Base-by-base conservation (phyloP, 2,888 invertebrate species). In the Tuta absoluta region DNA sequence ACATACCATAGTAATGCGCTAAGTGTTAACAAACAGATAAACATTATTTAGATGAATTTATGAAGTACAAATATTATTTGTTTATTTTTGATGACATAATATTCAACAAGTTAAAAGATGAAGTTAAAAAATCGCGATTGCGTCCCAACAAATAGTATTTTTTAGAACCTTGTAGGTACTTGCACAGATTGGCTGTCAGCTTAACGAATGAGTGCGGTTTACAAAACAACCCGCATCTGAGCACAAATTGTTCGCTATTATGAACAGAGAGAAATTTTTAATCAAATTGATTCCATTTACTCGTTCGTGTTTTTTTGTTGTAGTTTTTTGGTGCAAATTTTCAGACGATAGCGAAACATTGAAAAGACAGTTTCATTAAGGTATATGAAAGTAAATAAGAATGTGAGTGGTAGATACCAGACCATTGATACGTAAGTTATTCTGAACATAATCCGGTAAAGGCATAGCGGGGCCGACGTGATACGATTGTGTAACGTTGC, bases 401-500 rank as follows among this genome's bases (percentile, higher is more conserved):
- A n/a, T n/a, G n/a, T n/a, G n/a, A n/a, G n/a, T n/a, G n/a, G n/a
- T n/a, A n/a, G n/a, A 41, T 41, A 49, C 11, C 19, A 49, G 49
- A 49, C 19, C 2, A 19, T 49, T 33, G 33, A 24, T 58, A 37
- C 17, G 17, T 48, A 61, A 28, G 48, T 48, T 76, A 59, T 33
- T 21, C 28, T 72, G 71, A 3, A 71, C 72, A 75, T 89, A 89
- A 89, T 89, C 88, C 86, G 80, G 85, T 89, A 86, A 85, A 83
- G 79, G 79, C 72, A 75, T 71, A 72, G 66, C 70, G 77, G 77
- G 75, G 82, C 75, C 79, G 74, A 75, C 80, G 79, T 85, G 85
- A 86, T 86, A 87, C 85, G 81, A 84, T 84, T 87, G 84, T 85
- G 78, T 80, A 80, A 84, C 82, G 80, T 80, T 76, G 83, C 72